Conservation (phyloP, 2,797 vertebrate genomes). For the Naso thynnoides region DNA sequence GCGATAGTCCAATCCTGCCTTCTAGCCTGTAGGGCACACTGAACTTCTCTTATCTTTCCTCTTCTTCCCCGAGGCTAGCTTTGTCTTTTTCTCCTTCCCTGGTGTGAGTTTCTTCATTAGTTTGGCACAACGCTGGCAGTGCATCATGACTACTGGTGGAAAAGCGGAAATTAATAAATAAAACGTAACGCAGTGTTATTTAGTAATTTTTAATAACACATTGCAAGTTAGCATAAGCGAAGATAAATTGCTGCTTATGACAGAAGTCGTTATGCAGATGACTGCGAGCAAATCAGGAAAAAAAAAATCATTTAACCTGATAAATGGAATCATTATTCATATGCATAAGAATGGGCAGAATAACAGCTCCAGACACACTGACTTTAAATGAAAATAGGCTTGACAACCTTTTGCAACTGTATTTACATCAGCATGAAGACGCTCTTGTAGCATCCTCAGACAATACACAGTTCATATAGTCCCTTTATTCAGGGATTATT, state of each 20-base stretch:
- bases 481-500: no score
- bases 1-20: constrained; percentile 67
- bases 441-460: not conserved
- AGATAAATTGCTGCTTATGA: not conserved
- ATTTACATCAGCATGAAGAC: not conserved
- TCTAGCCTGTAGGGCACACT: constrained; percentile 62
- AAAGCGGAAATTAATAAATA: constrained; percentile 34
- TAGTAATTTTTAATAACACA: constrained; percentile 16
- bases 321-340: constrained; percentile 29
- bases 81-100: constrained; percentile 61
- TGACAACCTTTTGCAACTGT: not conserved
- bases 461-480: not conserved
- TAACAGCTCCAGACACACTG: constrained; percentile 2
- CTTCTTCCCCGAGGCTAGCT: constrained; percentile 41
- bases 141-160: constrained; percentile 24
- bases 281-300: constrained; percentile 15
- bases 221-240: constrained; percentile 7
- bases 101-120: constrained; percentile 65
- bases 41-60: constrained; percentile 71
- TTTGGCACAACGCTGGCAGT: constrained; percentile 46
- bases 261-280: constrained; percentile 9
- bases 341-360: constrained; percentile 2
- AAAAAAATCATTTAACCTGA: constrained; percentile 28
- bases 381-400: not conserved
- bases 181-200: not conserved